These are phyloP conservation scores for Galagoides demidoff DNA, from an alignment of 2,797 vertebrate genomes.

Conservation along the genomic window DNA sequence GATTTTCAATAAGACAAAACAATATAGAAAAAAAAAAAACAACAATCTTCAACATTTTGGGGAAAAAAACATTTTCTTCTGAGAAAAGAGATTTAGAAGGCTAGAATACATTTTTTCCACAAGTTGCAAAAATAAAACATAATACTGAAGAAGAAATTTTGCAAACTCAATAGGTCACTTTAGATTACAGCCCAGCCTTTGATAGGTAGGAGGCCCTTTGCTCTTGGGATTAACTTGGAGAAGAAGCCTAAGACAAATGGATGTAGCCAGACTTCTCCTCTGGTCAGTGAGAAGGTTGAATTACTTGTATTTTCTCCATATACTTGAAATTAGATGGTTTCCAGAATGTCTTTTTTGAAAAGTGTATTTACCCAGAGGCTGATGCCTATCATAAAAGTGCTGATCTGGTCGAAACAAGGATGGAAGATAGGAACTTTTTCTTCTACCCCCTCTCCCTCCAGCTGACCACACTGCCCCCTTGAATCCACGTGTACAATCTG, in stretches of 20 bases:
- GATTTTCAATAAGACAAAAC: neutral
- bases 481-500: neutral
- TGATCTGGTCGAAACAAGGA: neutral
- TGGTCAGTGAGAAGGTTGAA: neutral
- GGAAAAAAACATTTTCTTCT: neutral
- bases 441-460: neutral
- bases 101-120: neutral
- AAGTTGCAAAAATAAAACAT: neutral
- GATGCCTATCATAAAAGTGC: neutral
- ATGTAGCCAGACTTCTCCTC: neutral
- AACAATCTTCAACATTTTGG: neutral
- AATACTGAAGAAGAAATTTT: neutral
- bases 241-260: neutral
- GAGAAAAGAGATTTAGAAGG: neutral
- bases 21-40: neutral
- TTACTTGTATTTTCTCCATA: neutral
- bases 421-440: neutral
- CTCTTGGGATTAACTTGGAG: neutral
- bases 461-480: neutral
- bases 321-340: neutral
- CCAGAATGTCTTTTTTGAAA: neutral
- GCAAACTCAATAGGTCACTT: neutral
- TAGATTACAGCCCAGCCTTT: neutral
- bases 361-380: neutral
- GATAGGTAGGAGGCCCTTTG: neutral